These are phyloP conservation scores for Darevskia mixta DNA, from an alignment of 2,797 vertebrate genomes.

Conservation along the genomic window DNA sequence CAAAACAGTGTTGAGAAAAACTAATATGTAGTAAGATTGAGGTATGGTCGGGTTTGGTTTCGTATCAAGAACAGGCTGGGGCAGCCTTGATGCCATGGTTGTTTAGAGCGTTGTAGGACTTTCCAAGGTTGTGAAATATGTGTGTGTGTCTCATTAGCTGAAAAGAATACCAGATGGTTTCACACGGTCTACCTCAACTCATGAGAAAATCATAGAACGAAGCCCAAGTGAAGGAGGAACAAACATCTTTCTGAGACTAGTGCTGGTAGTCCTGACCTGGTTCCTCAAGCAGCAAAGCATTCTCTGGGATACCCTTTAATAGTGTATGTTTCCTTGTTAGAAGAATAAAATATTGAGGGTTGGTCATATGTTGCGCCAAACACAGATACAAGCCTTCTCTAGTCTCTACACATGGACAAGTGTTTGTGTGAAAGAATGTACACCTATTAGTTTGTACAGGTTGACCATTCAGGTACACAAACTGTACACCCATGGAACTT, in stretches of 20 bases:
- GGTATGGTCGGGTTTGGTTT: conserved; percentile 25
- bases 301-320: neutral
- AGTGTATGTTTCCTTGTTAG: neutral
- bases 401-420: too few species aligned
- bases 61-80: conserved; percentile 46
- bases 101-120: conserved; percentile 42
- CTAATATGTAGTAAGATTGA: conserved; percentile 39
- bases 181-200: conserved; percentile 30
- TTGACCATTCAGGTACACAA: too few species aligned
- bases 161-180: conserved; percentile 46
- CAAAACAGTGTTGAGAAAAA: conserved; percentile 32
- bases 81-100: conserved; percentile 12
- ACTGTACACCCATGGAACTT: too few species aligned
- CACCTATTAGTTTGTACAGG: too few species aligned
- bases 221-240: neutral
- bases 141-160: conserved; percentile 15
- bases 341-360: neutral
- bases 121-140: conserved; percentile 60
- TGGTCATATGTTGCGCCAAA: too few species aligned
- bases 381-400: too few species aligned
- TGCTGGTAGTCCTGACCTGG: neutral
- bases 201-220: neutral
- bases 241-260: neutral
- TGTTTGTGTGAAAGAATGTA: too few species aligned
- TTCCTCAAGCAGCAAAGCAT: neutral